Conservation (phyloP, 37 sponge, comb jelly and placozoan genomes). For the Theonella swinhoei region DNA sequence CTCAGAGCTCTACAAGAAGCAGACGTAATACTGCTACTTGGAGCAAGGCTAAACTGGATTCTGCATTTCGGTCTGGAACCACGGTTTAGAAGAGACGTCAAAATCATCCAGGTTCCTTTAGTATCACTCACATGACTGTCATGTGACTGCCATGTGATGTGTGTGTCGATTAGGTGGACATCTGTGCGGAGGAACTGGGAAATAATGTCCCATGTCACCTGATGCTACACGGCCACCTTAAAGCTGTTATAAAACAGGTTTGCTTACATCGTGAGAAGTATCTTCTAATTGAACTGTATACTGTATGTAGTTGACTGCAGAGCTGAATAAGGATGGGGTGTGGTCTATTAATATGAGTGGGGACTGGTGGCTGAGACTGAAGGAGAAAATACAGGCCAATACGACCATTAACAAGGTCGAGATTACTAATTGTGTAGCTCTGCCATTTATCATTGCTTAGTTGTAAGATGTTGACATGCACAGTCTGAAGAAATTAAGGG, state of each 20-base stretch:
- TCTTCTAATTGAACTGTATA: too few relatives aligned
- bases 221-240: conserved; percentile 72
- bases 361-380: conserved; percentile 67
- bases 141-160: too few relatives aligned
- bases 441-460: background rate
- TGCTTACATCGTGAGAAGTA: too few relatives aligned
- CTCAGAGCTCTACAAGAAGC: conserved; percentile 75
- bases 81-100: conserved; percentile 72
- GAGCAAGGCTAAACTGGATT: conserved; percentile 95
- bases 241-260: conserved; percentile 81
- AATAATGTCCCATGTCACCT: conserved; percentile 60
- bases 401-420: conserved; percentile 43
- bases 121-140: too few relatives aligned
- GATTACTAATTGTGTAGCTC: background rate
- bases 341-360: background rate
- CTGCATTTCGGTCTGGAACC: conserved; percentile 93
- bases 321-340: background rate
- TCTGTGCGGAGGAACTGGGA: conserved; percentile 84
- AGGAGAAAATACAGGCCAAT: conserved; percentile 62
- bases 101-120: conserved; percentile 69
- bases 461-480: background rate
- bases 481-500: too few relatives aligned
- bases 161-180: conserved; percentile 63
- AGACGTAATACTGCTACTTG: conserved; percentile 85
- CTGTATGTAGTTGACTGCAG: too few relatives aligned